phyloP scores from a whole-genome alignment of 2,888 invertebrate genomes.

The Danaus chrysippus region DNA sequence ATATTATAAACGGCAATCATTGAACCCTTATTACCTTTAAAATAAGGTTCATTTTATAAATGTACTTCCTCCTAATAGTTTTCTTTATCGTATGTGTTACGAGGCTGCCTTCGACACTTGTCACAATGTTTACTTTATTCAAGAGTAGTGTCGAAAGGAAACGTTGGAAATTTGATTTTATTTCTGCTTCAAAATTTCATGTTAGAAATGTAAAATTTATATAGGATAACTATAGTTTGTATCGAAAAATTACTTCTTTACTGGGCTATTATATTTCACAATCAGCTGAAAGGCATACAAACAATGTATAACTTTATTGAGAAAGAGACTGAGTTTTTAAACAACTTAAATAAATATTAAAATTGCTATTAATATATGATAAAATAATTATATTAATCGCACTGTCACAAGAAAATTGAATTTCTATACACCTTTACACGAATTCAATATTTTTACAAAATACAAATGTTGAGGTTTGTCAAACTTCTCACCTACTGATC shows the following conservation, averaged over 20 bases:
- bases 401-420: too few relatives aligned
- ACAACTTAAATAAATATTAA: too few relatives aligned
- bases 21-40: background rate
- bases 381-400: too few relatives aligned
- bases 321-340: too few relatives aligned
- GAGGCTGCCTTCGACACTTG: conserved; percentile 21
- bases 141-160: conserved; percentile 10
- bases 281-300: too few relatives aligned
- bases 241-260: too few relatives aligned
- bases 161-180: background rate
- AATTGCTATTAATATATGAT: too few relatives aligned
- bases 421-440: too few relatives aligned
- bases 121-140: conserved; percentile 16
- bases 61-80: background rate
- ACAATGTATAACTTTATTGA: too few relatives aligned
- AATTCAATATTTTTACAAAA: too few relatives aligned
- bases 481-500: background rate
- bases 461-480: too few relatives aligned
- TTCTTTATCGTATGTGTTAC: background rate
- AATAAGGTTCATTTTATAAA: conserved; percentile 13
- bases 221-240: background rate
- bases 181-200: background rate
- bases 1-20: conserved; percentile 10
- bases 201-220: background rate
- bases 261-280: too few relatives aligned